phyloP scores from a whole-genome alignment of 2,113 vertebrate species.

The Engraulis encrasicolus region DNA sequence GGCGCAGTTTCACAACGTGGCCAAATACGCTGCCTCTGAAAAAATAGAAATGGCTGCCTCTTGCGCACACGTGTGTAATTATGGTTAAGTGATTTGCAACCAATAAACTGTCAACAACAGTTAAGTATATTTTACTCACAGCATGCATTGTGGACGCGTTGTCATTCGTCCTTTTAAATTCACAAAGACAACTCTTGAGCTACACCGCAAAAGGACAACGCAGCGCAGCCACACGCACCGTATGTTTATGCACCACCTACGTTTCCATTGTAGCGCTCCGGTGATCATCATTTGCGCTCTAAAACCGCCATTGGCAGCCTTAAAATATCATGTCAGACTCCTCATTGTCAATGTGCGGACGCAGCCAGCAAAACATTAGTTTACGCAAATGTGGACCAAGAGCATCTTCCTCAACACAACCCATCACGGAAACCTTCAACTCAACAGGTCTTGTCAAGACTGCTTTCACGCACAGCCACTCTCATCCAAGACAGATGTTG shows the following conservation, averaged over 20 bases:
- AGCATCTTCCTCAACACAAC: background rate
- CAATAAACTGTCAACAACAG: slow-evolving; percentile 12
- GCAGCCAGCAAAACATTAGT: background rate
- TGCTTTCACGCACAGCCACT: background rate
- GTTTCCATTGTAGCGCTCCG: slow-evolving; percentile 3
- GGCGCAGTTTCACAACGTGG: slow-evolving; percentile 53
- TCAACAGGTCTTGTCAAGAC: background rate
- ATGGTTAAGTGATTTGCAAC: slow-evolving; percentile 57
- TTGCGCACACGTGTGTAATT: slow-evolving; percentile 52
- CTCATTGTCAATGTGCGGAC: background rate
- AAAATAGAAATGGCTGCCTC: slow-evolving; percentile 7
- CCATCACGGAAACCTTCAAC: background rate
- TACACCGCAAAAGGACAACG: background rate
- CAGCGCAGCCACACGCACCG: background rate
- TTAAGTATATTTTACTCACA: slow-evolving; percentile 1
- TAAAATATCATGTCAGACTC: background rate
- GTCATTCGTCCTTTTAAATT: slow-evolving; percentile 9
- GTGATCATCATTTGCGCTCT: background rate
- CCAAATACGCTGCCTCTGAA: slow-evolving; percentile 23
- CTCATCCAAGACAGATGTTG: background rate
- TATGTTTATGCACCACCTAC: slow-evolving; percentile 9
- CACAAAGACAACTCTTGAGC: background rate
- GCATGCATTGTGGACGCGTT: slow-evolving; percentile 6
- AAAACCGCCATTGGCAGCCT: background rate
- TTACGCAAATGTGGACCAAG: background rate